Evolutionary conservation across 2,113 vertebrate genomes (phyloP).

Genomic region (Podarcis cretensis): DNA sequence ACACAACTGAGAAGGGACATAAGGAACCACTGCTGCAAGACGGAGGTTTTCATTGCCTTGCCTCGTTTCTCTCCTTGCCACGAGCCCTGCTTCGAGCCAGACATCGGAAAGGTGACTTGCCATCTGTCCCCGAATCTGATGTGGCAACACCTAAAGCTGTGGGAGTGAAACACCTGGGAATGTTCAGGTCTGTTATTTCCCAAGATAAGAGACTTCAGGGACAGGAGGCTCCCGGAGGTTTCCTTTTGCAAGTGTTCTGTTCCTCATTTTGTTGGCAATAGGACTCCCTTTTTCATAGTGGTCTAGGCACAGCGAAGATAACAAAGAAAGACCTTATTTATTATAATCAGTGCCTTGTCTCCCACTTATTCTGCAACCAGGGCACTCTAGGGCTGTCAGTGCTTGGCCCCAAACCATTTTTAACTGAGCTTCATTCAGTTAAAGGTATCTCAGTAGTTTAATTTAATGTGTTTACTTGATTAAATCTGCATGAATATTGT

Average conservation of each 20-base stretch:
- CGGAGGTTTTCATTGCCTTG: background rate
- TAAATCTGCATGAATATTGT: background rate
- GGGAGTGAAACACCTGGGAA: conserved; percentile 74
- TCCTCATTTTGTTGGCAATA: background rate
- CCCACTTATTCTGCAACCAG: background rate
- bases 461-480: background rate
- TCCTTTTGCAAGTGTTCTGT: background rate
- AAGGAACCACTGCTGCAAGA: background rate
- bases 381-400: background rate
- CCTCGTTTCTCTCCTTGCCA: background rate
- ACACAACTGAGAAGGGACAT: conserved; percentile 7
- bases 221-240: background rate
- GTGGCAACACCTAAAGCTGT: background rate
- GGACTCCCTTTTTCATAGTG: background rate
- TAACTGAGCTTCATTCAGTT: background rate
- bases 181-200: conserved; percentile 40
- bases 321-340: too few relatives aligned
- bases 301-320: background rate
- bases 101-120: background rate
- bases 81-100: rapidly evolving
- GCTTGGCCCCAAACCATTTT: background rate
- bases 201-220: conserved; percentile 50
- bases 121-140: background rate
- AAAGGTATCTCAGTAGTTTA: background rate
- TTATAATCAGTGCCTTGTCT: background rate